Evolutionary conservation across 2,888 invertebrate species (phyloP), one percentile per base, ranked within the genome.

Genomic region (Aproaerema taeniolella): DNA sequence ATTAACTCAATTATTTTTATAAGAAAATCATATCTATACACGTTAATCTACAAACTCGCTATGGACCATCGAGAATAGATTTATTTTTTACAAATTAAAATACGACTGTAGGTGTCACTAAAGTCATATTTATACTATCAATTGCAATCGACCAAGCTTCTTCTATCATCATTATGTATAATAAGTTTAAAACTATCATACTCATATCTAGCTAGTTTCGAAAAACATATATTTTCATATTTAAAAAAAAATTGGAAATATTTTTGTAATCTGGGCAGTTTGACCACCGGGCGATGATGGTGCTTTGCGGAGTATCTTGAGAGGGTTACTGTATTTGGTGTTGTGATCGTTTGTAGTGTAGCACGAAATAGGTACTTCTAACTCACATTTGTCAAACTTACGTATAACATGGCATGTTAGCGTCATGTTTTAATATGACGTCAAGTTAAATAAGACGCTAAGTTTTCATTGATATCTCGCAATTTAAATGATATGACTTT

Each of bases 271-370:
- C 43, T 39, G 42, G 47, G 64, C 73, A 62, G 67, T 72, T 66
- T 67, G 82, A 70, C 82, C 82, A 79, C 80, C 83, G 82, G 78
- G 61, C 61, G 63, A 65, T 59, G 71, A 74, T 81, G 83, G 83
- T 83, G 85, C 83, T 83, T 79, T 62, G 74, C 67, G 66, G 61
- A 60, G 56, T 57, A 59, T 55, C 52, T 49, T 50, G 56, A 59
- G 58, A 50, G 56, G 46, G 65, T 50, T 51, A 46, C 47, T 54
- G 55, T 66, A 51, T 52, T 67, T 58, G 68, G 59, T 74, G 72
- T 75, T 73, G 74, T 77, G 68, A 56, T 63, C 61, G 67, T 63
- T 40, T 52, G 47, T 50, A 49, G 50, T 44, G 52, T 53, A 44
- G 49, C 48, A 42, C 43, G 43, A 47, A 38, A 46, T 42, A 52